Evolutionary conservation across 2,888 invertebrate species (phyloP), one percentile per base, ranked within the genome.

Genomic region (Drosophila merina): DNA sequence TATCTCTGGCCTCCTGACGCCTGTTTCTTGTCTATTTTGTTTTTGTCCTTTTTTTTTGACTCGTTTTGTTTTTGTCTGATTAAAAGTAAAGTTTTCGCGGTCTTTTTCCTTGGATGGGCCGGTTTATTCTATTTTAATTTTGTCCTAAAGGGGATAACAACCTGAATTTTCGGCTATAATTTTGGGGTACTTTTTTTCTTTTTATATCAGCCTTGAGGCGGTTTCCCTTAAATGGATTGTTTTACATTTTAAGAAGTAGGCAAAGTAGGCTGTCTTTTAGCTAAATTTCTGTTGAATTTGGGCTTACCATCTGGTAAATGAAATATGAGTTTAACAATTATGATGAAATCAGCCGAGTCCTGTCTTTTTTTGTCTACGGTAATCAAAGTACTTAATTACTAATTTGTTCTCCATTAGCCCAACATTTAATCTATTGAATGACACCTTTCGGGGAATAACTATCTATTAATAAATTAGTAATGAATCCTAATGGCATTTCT

Each of bases 51-150:
- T 38, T 14, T 14, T 40, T 67, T 68, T 67, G 31, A 14, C 44
- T 55, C 48, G 50, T 48, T 71, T 59, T 71, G 59, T 48, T 60
- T 50, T 62, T 75, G 64, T 75, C 78, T 81, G 78, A 81, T 78
- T 78, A 80, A 78, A 74, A 81, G 76, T 72, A 57, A 72, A 67
- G 49, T 70, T 72, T 51, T 55, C 33, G 33, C 40, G 68, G 57
- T 26, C n/a, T 26, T 55, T 58, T 50, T 38, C 26, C 28, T 40
- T 49, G 25, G 48, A 30, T 45, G 31, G 36, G 20, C 40, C 54
- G 40, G 42, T 33, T 12, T 38, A 54, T 70, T 57, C 36, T 30
- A 52, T 66, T 74, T 66, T 52, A 69, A 76, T 59, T 66, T 28
- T 38, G 6, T 31, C 2, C 10, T 8, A 26, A 25, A 26, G 10